A percentile compares a stretch with the other conserved stretches of the same genome.
Conservation (phyloP, 2,113 vertebrate genomes). For the Chloroceryle aenea region DNA sequence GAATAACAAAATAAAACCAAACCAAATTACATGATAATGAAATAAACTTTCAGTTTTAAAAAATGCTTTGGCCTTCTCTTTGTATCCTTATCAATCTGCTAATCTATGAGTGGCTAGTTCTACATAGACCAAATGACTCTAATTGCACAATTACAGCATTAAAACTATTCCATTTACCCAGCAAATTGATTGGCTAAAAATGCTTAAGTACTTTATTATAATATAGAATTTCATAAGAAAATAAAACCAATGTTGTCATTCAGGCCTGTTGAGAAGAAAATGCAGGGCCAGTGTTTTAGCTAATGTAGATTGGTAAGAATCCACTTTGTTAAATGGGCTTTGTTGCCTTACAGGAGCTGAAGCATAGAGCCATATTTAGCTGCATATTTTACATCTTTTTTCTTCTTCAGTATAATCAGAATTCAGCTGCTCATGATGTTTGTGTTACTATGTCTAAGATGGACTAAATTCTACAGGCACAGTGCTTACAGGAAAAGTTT, state of each 20-base stretch:
- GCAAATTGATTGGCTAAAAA: conserved; percentile 53
- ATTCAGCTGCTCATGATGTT: conserved; percentile 16
- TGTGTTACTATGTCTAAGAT: neutral
- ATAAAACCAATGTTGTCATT: neutral
- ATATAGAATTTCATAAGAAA: conserved; percentile 42
- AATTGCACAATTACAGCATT: conserved; percentile 55
- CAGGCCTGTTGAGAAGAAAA: conserved; percentile 3
- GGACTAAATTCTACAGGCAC: conserved; percentile 2
- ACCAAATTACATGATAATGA: conserved; percentile 55
- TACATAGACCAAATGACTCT: conserved; percentile 33
- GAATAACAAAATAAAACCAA: conserved; percentile 67
- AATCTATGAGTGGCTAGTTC: conserved; percentile 44
- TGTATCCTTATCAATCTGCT: conserved; percentile 66
- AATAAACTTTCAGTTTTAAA: conserved; percentile 59
- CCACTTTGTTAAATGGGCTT: neutral
- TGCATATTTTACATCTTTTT: neutral
- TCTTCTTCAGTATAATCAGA: conserved; percentile 22
- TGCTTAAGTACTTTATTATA: conserved; percentile 43
- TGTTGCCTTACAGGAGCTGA: neutral
- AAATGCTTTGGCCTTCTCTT: conserved; percentile 37
- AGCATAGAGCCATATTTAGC: neutral
- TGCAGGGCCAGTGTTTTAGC: neutral
- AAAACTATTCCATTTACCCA: conserved; percentile 47
- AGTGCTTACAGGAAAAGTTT: conserved; percentile 26
- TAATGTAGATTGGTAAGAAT: neutral